Percentiles rank a stretch among this genome's conserved stretches.
These are phyloP conservation scores for Xiphophorus maculatus DNA, from an alignment of 2,113 vertebrate genomes.

Conservation along the genomic window DNA sequence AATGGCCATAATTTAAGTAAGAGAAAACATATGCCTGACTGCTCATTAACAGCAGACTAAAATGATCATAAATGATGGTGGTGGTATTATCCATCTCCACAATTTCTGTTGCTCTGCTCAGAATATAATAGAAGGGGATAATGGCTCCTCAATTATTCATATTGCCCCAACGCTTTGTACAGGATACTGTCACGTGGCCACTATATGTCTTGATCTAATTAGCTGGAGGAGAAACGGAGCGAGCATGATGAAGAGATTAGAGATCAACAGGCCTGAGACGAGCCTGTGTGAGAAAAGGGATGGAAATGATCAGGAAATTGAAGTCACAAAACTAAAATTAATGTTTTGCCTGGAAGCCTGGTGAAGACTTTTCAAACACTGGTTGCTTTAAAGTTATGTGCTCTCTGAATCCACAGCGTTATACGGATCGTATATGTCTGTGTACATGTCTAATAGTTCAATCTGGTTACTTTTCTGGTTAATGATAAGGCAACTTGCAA, in stretches of 20 bases:
- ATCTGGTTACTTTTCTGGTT: too few relatives aligned
- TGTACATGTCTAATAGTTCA: too few relatives aligned
- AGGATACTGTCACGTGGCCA: conserved; percentile 65
- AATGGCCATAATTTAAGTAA: conserved; percentile 29
- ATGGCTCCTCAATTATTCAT: conserved; percentile 77
- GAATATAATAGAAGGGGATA: conserved; percentile 67
- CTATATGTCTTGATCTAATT: conserved; percentile 77
- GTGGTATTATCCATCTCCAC: conserved; percentile 48
- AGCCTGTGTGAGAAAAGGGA: too few relatives aligned
- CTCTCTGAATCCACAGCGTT: too few relatives aligned
- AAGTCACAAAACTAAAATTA: conserved; percentile 21
- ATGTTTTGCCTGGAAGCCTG: conserved; percentile 52
- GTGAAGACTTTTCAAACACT: too few relatives aligned
- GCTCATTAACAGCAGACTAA: conserved; percentile 49
- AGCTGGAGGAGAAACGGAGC: conserved; percentile 36
- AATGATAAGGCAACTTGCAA: too few relatives aligned
- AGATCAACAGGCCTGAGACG: not conserved
- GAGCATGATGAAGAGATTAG: conserved; percentile 8
- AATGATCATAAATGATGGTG: conserved; percentile 53
- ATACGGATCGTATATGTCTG: too few relatives aligned
- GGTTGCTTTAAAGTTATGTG: too few relatives aligned
- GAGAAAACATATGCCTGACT: conserved; percentile 43
- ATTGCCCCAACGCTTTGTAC: conserved; percentile 54
- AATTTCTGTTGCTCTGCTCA: conserved; percentile 55
- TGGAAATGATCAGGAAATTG: not conserved